Base-by-base conservation (phyloP, 1,140 invertebrate genomes). In the Achatina immaculata region DNA sequence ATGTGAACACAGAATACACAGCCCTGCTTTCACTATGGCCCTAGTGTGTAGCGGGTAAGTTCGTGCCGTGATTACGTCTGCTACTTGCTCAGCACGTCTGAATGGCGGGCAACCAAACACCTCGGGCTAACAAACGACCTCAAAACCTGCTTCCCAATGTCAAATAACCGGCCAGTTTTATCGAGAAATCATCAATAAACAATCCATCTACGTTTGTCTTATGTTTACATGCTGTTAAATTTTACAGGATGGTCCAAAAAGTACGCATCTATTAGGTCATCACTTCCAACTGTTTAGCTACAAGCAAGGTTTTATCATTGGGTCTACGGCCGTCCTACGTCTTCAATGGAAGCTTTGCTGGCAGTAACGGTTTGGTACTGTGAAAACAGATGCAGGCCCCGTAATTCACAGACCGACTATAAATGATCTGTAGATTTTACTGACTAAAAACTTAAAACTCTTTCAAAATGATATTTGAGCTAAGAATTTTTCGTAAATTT, bases 141-240 rank as follows among this genome's bases (percentile, higher is more conserved):
- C 82, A 88, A 89, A 89, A 84, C 51, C 51, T 42, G 83, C 85
- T 85, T 85, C 83, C 65, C 84, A 85, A 88, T 85, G 84, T 88
- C 86, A 86, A 85, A 85, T 85, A 84, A 78, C 79, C 77, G 78
- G n/a, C n/a, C 82, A 75, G 82, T 80, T 87, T 88, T 85, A 87
- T 88, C 86, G 83, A 86, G 88, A 89, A 84, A 87, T 75, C 84
- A 73, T 31, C 81, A 85, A 85, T 85, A 87, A 86, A 86, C 87
- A 71, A 82, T 48, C 36, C 66, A 48, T 66, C 58, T 69, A 55
- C 73, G 69, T 28, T 80, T 80, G 79, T 82, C 34, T 73, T 28
- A 31, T 16, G 40, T 34, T 34, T 36, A 69, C 71, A 68, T 55
- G 21, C 4, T 69, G 28, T 69, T 69, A 7, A 55, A 19, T 24